Base-by-base conservation (phyloP, 30 jellyfish, hydroid and myxozoan species). In the Mastigias papua region DNA sequence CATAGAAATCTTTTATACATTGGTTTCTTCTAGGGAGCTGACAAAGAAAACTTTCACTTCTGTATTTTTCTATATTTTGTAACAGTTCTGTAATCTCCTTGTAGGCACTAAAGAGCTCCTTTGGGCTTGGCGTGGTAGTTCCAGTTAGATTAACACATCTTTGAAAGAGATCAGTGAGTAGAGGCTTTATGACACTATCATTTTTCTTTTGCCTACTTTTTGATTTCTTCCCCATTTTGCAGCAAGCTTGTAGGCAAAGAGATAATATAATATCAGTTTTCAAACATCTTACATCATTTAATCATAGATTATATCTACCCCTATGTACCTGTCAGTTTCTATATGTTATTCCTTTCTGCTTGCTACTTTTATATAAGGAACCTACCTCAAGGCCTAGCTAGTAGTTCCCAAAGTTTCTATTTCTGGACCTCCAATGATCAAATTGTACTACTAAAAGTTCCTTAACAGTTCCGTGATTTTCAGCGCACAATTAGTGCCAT, bases 181-280 rank as follows among this genome's bases (percentile, higher is more conserved):
- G 30, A 13, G 81, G 37, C 57, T 33, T 83, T 34, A 67, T n/a
- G 21, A 46, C 23, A 57, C 66, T 83, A 0, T 69, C 78, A 7
- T 31, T 34, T 0, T 68, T 75, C 49, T 34, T 22, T 28, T 34
- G 62, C 48, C 69, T 84, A 19, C 88, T 48, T 65, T 84, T 87
- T 27, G 90, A 37, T 34, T 87, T 87, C 77, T 87, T 87, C 26
- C 96, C 96, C 96, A 87, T 87, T 27, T 60, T 68, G 54, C 54
- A 4, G 54, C 7, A 15, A 42, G 54, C 54, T 42, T 15, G 7
- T n/a, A n/a, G n/a, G n/a, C n/a, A n/a, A n/a, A 42, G 13, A 42
- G 54, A 42, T 8, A 15, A 42, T 4, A 42, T 15, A 42, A 42
- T 4, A 42, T 42, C 54, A 15, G 7, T 42, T 15, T 42, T 42